Conservation (phyloP, 92 coral and sea anemone species). For the Siderastrea siderea region DNA sequence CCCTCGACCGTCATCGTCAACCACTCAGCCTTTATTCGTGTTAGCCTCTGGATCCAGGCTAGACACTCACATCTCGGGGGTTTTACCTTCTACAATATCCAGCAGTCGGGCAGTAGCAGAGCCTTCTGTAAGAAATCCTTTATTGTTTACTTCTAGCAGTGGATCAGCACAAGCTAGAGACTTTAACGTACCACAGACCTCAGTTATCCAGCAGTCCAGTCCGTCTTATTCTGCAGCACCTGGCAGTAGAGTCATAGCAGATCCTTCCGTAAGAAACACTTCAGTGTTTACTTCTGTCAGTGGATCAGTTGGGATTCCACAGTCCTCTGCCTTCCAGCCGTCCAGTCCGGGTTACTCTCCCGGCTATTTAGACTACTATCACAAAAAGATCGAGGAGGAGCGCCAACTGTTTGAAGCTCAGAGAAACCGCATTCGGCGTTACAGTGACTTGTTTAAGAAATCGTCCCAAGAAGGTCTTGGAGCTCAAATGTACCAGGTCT, state of each 20-base stretch:
- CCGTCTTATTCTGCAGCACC: constrained; percentile 9
- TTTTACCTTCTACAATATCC: neutral
- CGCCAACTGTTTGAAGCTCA: constrained; percentile 79
- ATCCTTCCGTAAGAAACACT: neutral
- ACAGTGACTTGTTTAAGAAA: constrained; percentile 37
- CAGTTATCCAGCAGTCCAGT: constrained; percentile 4
- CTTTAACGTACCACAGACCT: constrained; percentile 16
- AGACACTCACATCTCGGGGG: constrained; percentile 1
- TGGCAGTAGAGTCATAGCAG: neutral
- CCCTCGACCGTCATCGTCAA: constrained; percentile 11
- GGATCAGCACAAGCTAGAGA: neutral
- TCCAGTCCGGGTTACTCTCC: constrained; percentile 53
- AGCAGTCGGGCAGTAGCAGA: neutral
- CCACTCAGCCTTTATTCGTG: neutral
- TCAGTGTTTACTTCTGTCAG: neutral
- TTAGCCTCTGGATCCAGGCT: neutral
- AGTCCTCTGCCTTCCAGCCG: constrained; percentile 10
- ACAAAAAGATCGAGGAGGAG: constrained; percentile 84
- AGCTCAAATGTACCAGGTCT: neutral
- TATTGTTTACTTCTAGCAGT: neutral
- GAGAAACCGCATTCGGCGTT: constrained; percentile 72
- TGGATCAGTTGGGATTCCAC: constrained; percentile 21
- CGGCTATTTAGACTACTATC: constrained; percentile 80
- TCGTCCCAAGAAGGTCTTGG: neutral
- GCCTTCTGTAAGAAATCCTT: neutral